Conservation (phyloP, 2,797 vertebrate genomes). For the Psittacula derbiana region DNA sequence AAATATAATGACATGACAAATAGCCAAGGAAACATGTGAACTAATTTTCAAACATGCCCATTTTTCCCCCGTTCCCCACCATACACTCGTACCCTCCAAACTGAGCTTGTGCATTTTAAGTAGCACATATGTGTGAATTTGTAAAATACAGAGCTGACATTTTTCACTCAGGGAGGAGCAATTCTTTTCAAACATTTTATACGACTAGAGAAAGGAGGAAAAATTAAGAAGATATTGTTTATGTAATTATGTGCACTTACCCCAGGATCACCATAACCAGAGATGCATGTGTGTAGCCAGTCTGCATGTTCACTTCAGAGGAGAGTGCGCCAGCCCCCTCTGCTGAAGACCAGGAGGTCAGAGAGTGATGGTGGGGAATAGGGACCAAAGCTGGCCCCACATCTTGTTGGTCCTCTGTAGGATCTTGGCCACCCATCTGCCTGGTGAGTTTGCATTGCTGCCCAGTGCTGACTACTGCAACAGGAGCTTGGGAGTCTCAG, state of each 20-base stretch:
- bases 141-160: neutral
- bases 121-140: neutral
- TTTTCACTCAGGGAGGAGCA: neutral
- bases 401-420: neutral
- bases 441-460: neutral
- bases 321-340: neutral
- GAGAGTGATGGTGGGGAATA: rapidly evolving
- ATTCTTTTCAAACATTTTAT: neutral
- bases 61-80: rapidly evolving
- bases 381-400: rapidly evolving
- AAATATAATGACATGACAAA: neutral
- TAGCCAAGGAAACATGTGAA: neutral
- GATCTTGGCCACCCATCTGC: neutral
- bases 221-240: neutral
- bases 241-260: neutral
- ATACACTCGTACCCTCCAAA: neutral
- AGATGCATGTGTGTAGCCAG: rapidly evolving
- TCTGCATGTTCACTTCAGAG: neutral
- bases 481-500: neutral
- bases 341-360: rapidly evolving
- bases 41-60: neutral
- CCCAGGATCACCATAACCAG: neutral
- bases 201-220: neutral
- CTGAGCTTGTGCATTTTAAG: neutral
- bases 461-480: neutral